Base-by-base conservation (phyloP, 1,140 invertebrate species). In the Lordiphosa stackelbergi region DNA sequence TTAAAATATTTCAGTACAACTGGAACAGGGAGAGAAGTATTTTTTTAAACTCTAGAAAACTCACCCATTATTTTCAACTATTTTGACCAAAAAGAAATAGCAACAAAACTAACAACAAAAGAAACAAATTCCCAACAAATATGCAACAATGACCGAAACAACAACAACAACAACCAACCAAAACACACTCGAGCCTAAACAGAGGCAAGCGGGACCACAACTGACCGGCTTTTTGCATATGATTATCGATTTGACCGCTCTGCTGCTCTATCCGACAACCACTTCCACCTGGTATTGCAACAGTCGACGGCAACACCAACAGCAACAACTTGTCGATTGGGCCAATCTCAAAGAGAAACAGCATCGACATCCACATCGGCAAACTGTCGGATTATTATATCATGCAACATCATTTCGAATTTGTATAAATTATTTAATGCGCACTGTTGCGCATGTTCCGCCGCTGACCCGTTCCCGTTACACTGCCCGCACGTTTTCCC, bases 371-470 rank as follows among this genome's bases (percentile, higher is more conserved):
- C 58, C 40, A 42, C 36, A 60, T 40, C 31, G 9, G 38, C 52
- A 24, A 35, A 41, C 61, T 38, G 69, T 38, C 52, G 62, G 53
- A 43, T 64, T 56, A 81, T 81, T 81, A 81, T 81, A 75, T 81
- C 75, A 81, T 81, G 68, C 58, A 71, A 78, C 57, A 66, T 54
- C 45, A 69, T 79, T 81, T 74, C 46, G 74, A 75, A 79, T 71
- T 74, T 81, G 61, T 81, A 81, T 74, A 75, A 79, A 79, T 79
- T 74, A 79, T 81, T 79, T 74, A 79, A 81, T 81, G 70, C 74
- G 60, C 69, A 53, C 63, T 53, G 65, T 78, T 78, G 74, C 74
- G 74, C 74, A 78, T 79, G 63, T 53, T 75, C 47, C 37, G 43
- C 48, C 46, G 28, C 34, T 13, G 38, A 36, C 13, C 31, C 49